These are phyloP conservation scores for Otolemur garnettii DNA, from an alignment of 2,113 vertebrate species.

Conservation along the genomic window DNA sequence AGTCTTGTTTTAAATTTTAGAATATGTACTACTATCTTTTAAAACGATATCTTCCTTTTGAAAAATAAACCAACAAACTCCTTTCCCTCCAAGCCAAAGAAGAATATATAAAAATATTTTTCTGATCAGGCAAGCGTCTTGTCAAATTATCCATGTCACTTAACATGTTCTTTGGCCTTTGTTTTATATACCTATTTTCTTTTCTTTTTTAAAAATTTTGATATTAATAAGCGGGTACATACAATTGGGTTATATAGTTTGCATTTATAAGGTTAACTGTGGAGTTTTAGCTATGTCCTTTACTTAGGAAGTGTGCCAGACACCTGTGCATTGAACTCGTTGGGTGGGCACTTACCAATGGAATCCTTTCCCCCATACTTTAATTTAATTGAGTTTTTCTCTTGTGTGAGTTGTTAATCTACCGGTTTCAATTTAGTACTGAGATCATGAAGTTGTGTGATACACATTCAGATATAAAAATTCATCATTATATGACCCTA, in stretches of 20 bases:
- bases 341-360: no score
- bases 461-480: neutral
- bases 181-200: neutral
- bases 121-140: neutral
- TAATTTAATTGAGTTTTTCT: no score
- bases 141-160: neutral
- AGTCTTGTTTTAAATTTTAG: slow-evolving; percentile 74
- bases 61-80: neutral
- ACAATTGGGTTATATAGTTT: no score
- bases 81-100: neutral
- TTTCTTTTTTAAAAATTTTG: no score
- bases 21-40: neutral
- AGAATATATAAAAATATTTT: neutral
- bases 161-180: neutral
- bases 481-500: neutral
- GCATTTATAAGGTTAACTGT: no score
- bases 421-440: no score
- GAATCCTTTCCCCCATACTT: no score
- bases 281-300: no score
- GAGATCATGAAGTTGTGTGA: neutral
- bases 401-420: no score
- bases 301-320: no score
- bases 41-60: neutral
- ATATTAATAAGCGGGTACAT: no score
- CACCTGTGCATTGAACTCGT: no score